These are phyloP conservation scores for Siniperca chuatsi DNA, from an alignment of 2,113 vertebrate genomes.

Conservation along the genomic window DNA sequence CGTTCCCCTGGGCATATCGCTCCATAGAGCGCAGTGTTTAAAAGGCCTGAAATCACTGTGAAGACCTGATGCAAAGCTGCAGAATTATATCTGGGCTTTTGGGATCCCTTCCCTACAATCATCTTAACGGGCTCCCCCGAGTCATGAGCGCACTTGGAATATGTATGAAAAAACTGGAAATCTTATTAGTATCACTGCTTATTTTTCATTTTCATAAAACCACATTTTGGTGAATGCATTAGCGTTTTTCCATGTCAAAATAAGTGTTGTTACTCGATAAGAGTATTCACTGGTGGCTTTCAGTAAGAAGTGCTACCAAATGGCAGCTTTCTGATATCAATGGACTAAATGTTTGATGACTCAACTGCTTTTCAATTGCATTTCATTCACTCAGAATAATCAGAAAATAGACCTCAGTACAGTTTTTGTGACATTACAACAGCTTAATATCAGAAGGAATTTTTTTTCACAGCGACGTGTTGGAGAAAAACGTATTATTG, in stretches of 20 bases:
- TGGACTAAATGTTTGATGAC: constrained; percentile 46
- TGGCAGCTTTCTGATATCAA: constrained; percentile 39
- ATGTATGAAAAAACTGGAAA: not conserved
- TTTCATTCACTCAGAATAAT: constrained; percentile 44
- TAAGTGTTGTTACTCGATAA: constrained; percentile 24
- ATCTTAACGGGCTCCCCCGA: constrained; percentile 48
- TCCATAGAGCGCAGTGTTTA: constrained; percentile 31
- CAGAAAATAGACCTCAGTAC: not conserved
- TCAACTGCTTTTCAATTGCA: constrained; percentile 30
- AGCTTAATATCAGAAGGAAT: constrained; percentile 10
- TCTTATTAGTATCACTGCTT: constrained; percentile 32
- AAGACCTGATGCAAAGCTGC: constrained; percentile 52
- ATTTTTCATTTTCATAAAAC: constrained; percentile 29
- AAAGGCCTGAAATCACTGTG: constrained; percentile 56
- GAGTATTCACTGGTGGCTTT: constrained; percentile 33
- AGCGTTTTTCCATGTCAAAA: constrained; percentile 23
- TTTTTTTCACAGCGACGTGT: constrained; percentile 8
- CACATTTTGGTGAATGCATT: constrained; percentile 24
- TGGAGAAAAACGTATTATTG: not conserved
- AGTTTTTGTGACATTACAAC: constrained; percentile 19
- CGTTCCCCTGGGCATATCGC: constrained; percentile 33
- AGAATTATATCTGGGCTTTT: constrained; percentile 58
- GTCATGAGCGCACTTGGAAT: constrained; percentile 14
- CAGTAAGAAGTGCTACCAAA: constrained; percentile 39
- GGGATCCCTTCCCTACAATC: constrained; percentile 53